A percentile compares a stretch with the other conserved stretches of the same genome.
These are phyloP conservation scores for Philopedon plagiatum DNA, from an alignment of 2,888 invertebrate genomes.

Conservation along the genomic window DNA sequence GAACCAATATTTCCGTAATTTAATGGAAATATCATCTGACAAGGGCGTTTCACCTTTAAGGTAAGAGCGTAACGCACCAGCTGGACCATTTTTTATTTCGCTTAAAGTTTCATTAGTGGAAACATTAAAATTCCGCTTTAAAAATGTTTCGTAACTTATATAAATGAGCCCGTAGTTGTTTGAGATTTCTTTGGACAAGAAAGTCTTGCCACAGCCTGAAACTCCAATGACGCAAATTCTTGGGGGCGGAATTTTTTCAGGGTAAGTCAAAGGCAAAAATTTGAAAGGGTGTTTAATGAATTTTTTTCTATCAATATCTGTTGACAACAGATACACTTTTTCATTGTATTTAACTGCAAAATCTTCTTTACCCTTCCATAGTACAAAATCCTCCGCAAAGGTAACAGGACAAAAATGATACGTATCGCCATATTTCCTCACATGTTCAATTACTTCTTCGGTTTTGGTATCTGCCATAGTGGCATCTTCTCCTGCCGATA, in stretches of 20 bases:
- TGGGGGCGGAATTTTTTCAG: conserved; percentile 68
- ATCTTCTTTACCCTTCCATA: conserved; percentile 76
- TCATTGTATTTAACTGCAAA: conserved; percentile 71
- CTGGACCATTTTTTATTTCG: conserved; percentile 41
- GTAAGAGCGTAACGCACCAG: conserved; percentile 66
- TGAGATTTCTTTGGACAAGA: conserved; percentile 70
- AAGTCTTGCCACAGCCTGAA: conserved; percentile 72
- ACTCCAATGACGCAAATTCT: conserved; percentile 75
- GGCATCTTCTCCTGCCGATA: conserved; percentile 64
- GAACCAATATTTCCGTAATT: conserved; percentile 72
- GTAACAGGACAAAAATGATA: conserved; percentile 75
- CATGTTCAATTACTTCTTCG: conserved; percentile 56
- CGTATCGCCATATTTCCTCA: conserved; percentile 72
- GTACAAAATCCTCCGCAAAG: conserved; percentile 70
- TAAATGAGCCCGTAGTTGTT: conserved; percentile 73
- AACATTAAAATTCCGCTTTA: conserved; percentile 55
- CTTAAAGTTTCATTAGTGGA: conserved; percentile 44
- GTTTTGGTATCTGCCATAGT: conserved; percentile 43
- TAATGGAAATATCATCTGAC: conserved; percentile 66
- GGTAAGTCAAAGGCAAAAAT: conserved; percentile 66
- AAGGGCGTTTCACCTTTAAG: conserved; percentile 70
- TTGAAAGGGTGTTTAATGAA: conserved; percentile 71
- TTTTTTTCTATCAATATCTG: conserved; percentile 68
- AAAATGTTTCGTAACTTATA: conserved; percentile 68
- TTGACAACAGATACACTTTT: conserved; percentile 72